These are phyloP conservation scores for Parnassius apollo DNA, from an alignment of 2,888 invertebrate species.

Conservation along the genomic window DNA sequence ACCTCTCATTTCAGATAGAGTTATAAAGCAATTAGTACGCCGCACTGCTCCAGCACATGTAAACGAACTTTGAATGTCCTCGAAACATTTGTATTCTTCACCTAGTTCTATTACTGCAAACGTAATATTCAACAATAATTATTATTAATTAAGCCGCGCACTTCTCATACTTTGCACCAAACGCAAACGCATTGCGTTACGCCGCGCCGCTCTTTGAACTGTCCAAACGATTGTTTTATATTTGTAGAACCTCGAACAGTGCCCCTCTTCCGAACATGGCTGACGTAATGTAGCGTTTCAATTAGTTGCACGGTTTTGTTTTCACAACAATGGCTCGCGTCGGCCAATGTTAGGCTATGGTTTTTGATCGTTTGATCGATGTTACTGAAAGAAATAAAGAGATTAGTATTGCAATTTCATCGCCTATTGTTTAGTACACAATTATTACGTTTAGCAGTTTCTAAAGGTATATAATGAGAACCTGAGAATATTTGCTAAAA, in stretches of 20 bases:
- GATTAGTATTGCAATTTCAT: conserved; percentile 9
- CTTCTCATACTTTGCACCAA: conserved; percentile 37
- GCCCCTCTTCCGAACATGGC: conserved; percentile 58
- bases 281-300: conserved; percentile 75
- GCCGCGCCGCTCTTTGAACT: conserved; percentile 71
- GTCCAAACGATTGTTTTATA: conserved; percentile 80
- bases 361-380: conserved; percentile 50
- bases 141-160: neutral
- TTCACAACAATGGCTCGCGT: conserved; percentile 57
- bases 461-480: too few species aligned
- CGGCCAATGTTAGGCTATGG: conserved; percentile 43
- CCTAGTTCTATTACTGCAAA: too few species aligned
- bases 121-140: neutral
- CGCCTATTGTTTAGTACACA: neutral
- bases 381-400: conserved; percentile 11
- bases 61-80: too few species aligned
- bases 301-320: conserved; percentile 69
- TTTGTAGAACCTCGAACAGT: conserved; percentile 71
- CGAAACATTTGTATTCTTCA: too few species aligned
- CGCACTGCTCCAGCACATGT: too few species aligned
- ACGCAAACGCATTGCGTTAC: conserved; percentile 55
- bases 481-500: too few species aligned
- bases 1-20: too few species aligned
- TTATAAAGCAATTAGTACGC: too few species aligned
- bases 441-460: neutral